A percentile compares a stretch with the other conserved stretches of the same genome.
These are phyloP conservation scores for Drosophila eohydei DNA, from an alignment of 2,888 invertebrate species.

Conservation along the genomic window DNA sequence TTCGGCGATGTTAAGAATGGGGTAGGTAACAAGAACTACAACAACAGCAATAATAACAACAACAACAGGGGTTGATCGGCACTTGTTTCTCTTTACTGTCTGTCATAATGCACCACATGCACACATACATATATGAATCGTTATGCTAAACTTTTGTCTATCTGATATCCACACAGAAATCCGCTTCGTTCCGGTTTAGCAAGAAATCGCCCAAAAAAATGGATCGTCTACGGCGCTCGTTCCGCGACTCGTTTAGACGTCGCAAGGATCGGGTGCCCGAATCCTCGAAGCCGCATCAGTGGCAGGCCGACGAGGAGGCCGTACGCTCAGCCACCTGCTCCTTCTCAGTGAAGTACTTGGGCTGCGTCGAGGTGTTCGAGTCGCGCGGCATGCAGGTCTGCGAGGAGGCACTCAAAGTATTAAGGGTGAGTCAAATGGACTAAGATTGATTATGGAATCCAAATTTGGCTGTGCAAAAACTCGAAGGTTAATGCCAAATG, in stretches of 20 bases:
- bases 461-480: background rate
- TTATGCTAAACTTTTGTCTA: background rate
- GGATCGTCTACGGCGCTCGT: conserved; percentile 95
- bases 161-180: conserved; percentile 85
- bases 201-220: conserved; percentile 91
- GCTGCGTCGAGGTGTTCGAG: conserved; percentile 99
- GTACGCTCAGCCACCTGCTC: conserved; percentile 98
- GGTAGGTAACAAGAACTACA: conserved; percentile 80
- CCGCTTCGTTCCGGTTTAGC: conserved; percentile 86
- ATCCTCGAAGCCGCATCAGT: conserved; percentile 98
- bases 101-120: conserved; percentile 18
- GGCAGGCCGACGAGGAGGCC: conserved; percentile 98
- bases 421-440: conserved; percentile 90
- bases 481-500: background rate
- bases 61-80: conserved; percentile 58
- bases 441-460: background rate
- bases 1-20: conserved; percentile 85
- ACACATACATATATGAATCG: background rate
- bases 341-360: conserved; percentile 99
- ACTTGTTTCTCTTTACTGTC: conserved; percentile 78
- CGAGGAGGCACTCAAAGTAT: conserved; percentile 98
- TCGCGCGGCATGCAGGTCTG: conserved; percentile 99
- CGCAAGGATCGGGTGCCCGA: conserved; percentile 96
- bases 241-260: conserved; percentile 96
- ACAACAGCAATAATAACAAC: conserved; percentile 12